Evolutionary conservation across 2,113 vertebrate species (phyloP).

Genomic region (Erythrocercus mccallii): DNA sequence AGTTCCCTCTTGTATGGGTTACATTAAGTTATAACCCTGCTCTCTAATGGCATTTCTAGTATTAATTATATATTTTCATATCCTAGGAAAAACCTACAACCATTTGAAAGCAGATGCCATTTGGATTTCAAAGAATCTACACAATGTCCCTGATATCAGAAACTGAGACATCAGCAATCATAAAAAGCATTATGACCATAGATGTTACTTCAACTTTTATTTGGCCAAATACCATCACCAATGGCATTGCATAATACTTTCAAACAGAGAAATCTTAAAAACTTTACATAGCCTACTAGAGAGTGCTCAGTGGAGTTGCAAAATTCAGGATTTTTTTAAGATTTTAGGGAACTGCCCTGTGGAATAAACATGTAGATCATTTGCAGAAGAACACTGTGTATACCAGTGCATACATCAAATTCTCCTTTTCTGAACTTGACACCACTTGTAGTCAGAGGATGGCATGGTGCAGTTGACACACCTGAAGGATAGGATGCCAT

Average conservation of each 20-base stretch:
- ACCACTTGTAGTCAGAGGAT: neutral
- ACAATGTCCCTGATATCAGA: neutral
- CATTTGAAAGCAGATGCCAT: neutral
- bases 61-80: neutral
- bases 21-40: fast-evolving
- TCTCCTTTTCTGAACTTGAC: neutral
- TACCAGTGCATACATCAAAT: neutral
- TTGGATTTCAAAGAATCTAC: neutral
- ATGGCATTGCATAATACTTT: neutral
- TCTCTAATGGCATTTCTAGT: neutral
- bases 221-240: neutral
- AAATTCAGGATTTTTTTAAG: neutral
- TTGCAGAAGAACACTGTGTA: neutral
- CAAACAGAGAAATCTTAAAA: neutral
- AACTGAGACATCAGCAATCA: neutral
- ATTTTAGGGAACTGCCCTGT: neutral
- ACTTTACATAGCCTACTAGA: neutral
- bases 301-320: neutral
- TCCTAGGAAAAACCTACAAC: neutral
- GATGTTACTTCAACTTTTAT: neutral
- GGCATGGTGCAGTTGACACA: neutral
- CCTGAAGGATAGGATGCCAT: too few relatives aligned
- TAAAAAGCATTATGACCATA: neutral
- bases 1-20: neutral
- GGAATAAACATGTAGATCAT: neutral